These are phyloP conservation scores for Leptopilina syphax DNA, from an alignment of 2,888 invertebrate species.

Conservation along the genomic window DNA sequence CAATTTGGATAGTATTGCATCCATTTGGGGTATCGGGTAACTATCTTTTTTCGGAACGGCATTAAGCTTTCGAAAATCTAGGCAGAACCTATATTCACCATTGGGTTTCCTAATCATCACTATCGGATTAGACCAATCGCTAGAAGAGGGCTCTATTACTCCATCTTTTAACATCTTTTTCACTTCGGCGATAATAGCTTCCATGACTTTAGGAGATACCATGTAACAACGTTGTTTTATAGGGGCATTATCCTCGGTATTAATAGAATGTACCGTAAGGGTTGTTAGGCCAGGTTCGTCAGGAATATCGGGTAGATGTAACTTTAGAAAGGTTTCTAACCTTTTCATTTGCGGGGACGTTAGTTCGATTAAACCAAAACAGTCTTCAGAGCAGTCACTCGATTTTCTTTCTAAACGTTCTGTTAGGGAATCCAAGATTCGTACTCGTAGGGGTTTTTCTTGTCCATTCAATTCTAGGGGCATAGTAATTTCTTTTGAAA, in stretches of 20 bases:
- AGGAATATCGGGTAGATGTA: neutral
- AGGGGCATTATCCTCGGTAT: slow-evolving; percentile 18
- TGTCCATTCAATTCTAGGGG: neutral
- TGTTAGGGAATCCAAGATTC: neutral
- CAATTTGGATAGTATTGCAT: too few relatives aligned
- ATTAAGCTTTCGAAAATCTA: neutral
- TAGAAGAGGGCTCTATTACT: slow-evolving; percentile 53
- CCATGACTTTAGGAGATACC: slow-evolving; percentile 43
- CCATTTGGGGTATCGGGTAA: too few relatives aligned
- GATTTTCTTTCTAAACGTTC: neutral
- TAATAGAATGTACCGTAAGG: neutral
- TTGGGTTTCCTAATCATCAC: slow-evolving; percentile 40
- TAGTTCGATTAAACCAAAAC: neutral
- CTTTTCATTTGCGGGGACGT: neutral
- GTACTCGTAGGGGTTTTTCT: neutral
- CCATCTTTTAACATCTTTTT: slow-evolving; percentile 45
- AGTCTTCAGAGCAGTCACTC: neutral
- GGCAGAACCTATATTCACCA: neutral
- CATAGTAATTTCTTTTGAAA: neutral
- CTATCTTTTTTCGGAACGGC: too few relatives aligned
- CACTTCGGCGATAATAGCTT: slow-evolving; percentile 42
- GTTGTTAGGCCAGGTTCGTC: neutral
- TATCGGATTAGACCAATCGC: slow-evolving; percentile 5
- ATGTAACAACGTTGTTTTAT: slow-evolving; percentile 51
- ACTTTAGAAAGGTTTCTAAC: neutral